Evolutionary conservation across 1,140 invertebrate genomes (phyloP).

Genomic region (Xylocopa sonorina): DNA sequence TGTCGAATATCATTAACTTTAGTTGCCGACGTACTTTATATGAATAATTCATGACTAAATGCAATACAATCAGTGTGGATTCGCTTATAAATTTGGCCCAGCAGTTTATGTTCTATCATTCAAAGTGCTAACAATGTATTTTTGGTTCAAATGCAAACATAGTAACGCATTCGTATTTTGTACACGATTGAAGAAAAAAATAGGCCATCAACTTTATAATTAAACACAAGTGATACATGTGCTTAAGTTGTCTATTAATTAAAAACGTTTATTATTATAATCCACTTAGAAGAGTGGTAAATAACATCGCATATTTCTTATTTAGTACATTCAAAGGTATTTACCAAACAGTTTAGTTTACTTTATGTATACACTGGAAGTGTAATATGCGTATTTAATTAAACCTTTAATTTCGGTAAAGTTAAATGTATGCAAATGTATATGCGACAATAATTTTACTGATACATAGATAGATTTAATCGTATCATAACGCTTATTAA

Average conservation of each 20-base stretch:
- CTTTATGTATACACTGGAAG: not conserved
- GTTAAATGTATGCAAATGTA: not conserved
- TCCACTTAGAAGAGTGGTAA: not conserved
- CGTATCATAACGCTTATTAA: not conserved
- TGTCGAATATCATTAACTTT: not conserved
- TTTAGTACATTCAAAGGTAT: not conserved
- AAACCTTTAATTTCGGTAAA: not conserved
- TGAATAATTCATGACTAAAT: constrained; percentile 23
- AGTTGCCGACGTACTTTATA: not conserved
- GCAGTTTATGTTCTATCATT: constrained; percentile 4
- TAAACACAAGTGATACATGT: too few species aligned
- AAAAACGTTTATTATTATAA: not conserved
- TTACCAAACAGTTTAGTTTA: not conserved
- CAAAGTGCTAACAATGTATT: not conserved
- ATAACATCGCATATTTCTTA: not conserved
- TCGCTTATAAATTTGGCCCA: not conserved
- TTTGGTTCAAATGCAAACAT: not conserved
- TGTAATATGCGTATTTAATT: not conserved
- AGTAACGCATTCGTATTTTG: not conserved
- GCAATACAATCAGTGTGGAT: not conserved
- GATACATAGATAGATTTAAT: not conserved
- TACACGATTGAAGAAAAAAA: not conserved
- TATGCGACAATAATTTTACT: not conserved
- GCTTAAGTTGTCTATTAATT: not conserved
- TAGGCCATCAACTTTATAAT: not conserved